Conservation (phyloP, 2,888 invertebrate genomes). For the Celastrina argiolus region DNA sequence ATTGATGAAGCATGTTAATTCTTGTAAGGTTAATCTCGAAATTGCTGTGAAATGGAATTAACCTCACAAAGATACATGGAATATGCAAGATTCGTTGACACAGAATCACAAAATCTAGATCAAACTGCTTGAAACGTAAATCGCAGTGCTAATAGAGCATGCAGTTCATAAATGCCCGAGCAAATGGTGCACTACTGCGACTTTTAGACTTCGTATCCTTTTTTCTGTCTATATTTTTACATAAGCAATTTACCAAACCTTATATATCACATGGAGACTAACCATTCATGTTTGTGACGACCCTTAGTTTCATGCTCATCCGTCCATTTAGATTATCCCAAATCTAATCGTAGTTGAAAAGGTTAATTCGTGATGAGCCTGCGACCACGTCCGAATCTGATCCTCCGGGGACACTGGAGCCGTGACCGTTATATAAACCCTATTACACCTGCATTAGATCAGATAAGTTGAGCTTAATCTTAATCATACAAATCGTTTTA, state of each 20-base stretch:
- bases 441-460: not conserved
- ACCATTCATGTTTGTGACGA: not conserved
- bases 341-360: not conserved
- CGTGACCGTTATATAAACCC: conserved; percentile 52
- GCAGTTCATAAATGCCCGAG: no score
- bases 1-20: not conserved
- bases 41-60: not conserved
- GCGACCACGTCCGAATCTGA: conserved; percentile 47
- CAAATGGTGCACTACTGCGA: no score
- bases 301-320: not conserved
- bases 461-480: not conserved
- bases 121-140: no score
- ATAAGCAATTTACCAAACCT: no score
- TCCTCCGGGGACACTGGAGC: conserved; percentile 60
- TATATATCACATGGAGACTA: no score
- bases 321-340: conserved; percentile 6
- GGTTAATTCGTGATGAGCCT: not conserved
- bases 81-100: not conserved
- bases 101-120: no score
- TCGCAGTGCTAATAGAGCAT: no score
- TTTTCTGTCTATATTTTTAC: no score
- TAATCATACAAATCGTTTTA: not conserved
- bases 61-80: not conserved
- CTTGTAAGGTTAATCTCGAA: not conserved
- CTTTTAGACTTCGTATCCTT: no score